phyloP scores from a whole-genome alignment of 2,113 vertebrate genomes.

The Diglossa brunneiventris region DNA sequence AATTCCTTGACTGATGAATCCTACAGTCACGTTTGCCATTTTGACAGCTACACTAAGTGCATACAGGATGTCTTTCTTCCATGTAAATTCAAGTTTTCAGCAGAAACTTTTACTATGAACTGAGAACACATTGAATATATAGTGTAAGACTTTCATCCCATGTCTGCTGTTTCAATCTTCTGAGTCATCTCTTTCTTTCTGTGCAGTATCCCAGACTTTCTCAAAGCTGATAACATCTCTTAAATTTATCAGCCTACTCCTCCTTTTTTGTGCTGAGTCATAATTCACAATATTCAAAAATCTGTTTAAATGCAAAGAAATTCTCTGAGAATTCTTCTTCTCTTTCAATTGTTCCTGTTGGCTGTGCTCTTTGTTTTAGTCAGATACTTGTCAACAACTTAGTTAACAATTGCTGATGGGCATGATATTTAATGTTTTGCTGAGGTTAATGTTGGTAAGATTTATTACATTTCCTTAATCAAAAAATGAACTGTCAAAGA shows the following conservation, averaged over 20 bases:
- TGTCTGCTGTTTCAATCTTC: background rate
- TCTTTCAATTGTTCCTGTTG: background rate
- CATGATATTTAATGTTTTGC: background rate
- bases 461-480: background rate
- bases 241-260: background rate
- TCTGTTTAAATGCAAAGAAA: constrained; percentile 3
- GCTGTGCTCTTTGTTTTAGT: background rate
- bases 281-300: constrained; percentile 34
- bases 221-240: background rate
- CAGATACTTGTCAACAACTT: background rate
- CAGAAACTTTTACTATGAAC: background rate
- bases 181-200: constrained; percentile 28
- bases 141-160: background rate
- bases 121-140: background rate
- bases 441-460: background rate
- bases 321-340: background rate
- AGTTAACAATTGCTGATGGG: background rate
- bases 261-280: constrained; percentile 45
- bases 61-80: background rate
- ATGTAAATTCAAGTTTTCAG: background rate
- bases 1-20: background rate
- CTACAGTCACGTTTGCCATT: background rate
- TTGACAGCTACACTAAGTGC: background rate
- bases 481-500: background rate
- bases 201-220: background rate